A percentile compares a stretch with the other conserved stretches of the same genome.
phyloP scores from a whole-genome alignment of 2,797 vertebrate genomes.

The Myripristis murdjan region DNA sequence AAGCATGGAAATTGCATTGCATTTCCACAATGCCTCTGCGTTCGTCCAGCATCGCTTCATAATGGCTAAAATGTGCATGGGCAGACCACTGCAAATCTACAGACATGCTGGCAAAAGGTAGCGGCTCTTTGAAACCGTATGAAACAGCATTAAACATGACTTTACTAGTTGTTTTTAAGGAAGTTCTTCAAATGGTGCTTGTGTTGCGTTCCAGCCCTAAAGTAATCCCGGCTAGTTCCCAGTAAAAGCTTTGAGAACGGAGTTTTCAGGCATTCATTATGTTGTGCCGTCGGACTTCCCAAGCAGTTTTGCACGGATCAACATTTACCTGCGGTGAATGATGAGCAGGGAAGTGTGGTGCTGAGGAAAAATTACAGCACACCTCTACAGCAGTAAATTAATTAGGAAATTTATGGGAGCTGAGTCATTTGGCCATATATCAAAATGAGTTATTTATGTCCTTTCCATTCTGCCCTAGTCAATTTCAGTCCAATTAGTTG shows the following conservation, averaged over 20 bases:
- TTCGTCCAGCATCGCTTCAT: neutral
- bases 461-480: constrained; percentile 8
- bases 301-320: neutral
- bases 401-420: constrained; percentile 24
- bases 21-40: constrained; percentile 5
- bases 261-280: neutral
- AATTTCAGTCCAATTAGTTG: constrained; percentile 13
- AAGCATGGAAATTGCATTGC: constrained; percentile 34
- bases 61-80: neutral
- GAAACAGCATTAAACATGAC: too few species aligned
- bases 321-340: neutral
- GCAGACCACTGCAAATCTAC: neutral
- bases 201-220: neutral
- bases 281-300: neutral
- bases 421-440: constrained; percentile 35
- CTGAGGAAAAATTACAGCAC: neutral
- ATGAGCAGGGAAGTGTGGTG: constrained; percentile 1
- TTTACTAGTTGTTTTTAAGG: neutral
- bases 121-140: too few species aligned
- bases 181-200: neutral
- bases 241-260: neutral
- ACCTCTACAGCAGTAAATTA: constrained; percentile 18
- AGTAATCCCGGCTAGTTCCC: neutral
- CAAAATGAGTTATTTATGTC: constrained; percentile 26
- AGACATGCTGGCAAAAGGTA: too few species aligned